Conservation (phyloP, 2,113 vertebrate genomes). For the Lonchura striata region DNA sequence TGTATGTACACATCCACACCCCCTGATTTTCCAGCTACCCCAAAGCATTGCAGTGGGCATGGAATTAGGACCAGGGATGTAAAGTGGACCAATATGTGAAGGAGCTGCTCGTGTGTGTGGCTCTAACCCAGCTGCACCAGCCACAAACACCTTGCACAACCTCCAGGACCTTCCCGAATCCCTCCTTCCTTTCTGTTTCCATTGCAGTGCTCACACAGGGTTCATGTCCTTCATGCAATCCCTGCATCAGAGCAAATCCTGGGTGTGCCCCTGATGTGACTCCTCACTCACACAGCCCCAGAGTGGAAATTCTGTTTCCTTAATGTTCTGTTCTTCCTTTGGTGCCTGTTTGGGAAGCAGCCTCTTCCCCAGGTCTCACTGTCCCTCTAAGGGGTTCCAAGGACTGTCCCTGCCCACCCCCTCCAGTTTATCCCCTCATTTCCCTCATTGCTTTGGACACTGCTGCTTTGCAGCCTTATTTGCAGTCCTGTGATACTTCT, state of each 20-base stretch:
- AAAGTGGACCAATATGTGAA: not conserved
- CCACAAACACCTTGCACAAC: not conserved
- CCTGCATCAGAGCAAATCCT: not conserved
- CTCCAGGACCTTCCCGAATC: not conserved
- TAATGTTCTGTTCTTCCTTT: accelerated
- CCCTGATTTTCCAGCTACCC: not conserved
- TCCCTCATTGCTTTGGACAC: accelerated
- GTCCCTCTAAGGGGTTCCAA: too few species aligned
- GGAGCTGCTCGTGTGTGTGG: not conserved
- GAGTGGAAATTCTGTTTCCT: not conserved
- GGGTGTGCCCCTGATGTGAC: not conserved
- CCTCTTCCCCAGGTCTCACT: not conserved
- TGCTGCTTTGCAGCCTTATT: not conserved
- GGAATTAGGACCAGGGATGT: not conserved
- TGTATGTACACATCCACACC: not conserved
- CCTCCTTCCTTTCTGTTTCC: not conserved
- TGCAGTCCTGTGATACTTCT: not conserved
- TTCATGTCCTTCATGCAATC: accelerated
- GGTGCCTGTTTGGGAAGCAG: not conserved
- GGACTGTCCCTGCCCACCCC: not conserved
- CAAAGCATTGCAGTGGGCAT: not conserved
- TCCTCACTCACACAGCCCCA: not conserved
- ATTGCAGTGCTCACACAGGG: not conserved
- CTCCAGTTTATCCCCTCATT: not conserved
- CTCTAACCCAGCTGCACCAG: not conserved